Evolutionary conservation across 2,888 invertebrate genomes (phyloP).

Genomic region (Gymnocheta viridis): DNA sequence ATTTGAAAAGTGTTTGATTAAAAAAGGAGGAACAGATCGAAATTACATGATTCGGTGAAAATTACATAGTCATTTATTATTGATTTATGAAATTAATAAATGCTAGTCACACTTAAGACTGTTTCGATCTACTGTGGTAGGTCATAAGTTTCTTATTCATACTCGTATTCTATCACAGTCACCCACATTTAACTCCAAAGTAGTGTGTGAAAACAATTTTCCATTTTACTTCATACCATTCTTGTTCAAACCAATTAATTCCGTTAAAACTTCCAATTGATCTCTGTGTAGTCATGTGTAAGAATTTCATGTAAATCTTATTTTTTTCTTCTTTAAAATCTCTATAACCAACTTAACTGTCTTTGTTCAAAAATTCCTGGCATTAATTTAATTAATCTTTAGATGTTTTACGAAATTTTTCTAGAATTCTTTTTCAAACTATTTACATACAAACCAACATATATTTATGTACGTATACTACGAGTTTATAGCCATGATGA

Average conservation of each 20-base stretch:
- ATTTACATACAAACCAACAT: background rate
- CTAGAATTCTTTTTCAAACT: background rate
- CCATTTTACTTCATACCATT: background rate
- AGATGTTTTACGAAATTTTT: slow-evolving; percentile 40
- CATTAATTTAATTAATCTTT: slow-evolving; percentile 51
- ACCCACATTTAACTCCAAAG: background rate
- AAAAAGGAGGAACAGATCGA: too few species aligned
- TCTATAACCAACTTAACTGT: slow-evolving; percentile 20
- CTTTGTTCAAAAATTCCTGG: slow-evolving; percentile 23
- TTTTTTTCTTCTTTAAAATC: background rate
- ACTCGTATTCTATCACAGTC: background rate
- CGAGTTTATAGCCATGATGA: slow-evolving; percentile 37
- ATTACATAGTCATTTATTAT: too few species aligned
- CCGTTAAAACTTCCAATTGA: slow-evolving; percentile 40
- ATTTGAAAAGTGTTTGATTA: too few species aligned
- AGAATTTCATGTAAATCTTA: slow-evolving; percentile 28
- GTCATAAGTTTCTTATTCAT: background rate
- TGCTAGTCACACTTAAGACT: background rate
- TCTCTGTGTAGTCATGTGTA: slow-evolving; percentile 31
- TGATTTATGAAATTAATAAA: background rate
- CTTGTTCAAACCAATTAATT: slow-evolving; percentile 21
- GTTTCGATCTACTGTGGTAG: background rate
- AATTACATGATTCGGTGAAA: too few species aligned
- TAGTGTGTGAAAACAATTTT: slow-evolving; percentile 15
- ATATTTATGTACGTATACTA: background rate